A percentile compares a stretch with the other conserved stretches of the same genome.
These are phyloP conservation scores for Tupiocoris notatus DNA, from an alignment of 2,888 invertebrate species.

Conservation along the genomic window DNA sequence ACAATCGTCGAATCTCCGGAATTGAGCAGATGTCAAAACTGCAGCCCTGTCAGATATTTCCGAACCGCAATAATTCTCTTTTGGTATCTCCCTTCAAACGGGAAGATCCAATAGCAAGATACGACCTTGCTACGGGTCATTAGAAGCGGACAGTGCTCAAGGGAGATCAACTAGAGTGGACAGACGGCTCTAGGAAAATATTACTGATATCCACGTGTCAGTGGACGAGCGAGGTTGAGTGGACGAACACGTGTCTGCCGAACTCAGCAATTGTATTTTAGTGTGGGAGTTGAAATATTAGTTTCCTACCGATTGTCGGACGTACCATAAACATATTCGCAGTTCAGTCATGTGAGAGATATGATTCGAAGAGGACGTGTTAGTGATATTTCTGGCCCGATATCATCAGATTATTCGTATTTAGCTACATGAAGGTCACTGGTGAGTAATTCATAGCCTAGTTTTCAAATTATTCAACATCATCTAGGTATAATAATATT, in stretches of 20 bases:
- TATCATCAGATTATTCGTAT: too few relatives aligned
- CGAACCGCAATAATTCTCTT: not conserved
- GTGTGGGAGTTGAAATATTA: not conserved
- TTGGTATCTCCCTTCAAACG: not conserved
- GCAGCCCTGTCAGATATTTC: not conserved
- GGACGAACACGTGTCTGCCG: not conserved
- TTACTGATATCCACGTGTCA: not conserved
- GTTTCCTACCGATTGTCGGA: too few relatives aligned
- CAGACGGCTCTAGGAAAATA: not conserved
- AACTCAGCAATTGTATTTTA: not conserved
- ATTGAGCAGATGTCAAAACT: not conserved
- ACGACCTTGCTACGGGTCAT: not conserved
- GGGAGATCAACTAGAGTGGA: not conserved
- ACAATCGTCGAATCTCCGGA: too few relatives aligned
- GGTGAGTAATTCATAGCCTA: too few relatives aligned
- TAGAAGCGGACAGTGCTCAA: not conserved
- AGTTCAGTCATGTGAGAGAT: not conserved
- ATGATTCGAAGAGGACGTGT: not conserved
- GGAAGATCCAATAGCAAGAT: not conserved
- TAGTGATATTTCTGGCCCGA: too few relatives aligned
- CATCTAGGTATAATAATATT: too few relatives aligned
- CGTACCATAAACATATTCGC: too few relatives aligned
- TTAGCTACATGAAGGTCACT: too few relatives aligned
- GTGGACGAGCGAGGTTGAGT: too few relatives aligned
- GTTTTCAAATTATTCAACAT: too few relatives aligned